Evolutionary conservation across 2,797 vertebrate genomes (phyloP), one percentile per base, ranked within the genome.

Genomic region (Hafferia zeledoni): DNA sequence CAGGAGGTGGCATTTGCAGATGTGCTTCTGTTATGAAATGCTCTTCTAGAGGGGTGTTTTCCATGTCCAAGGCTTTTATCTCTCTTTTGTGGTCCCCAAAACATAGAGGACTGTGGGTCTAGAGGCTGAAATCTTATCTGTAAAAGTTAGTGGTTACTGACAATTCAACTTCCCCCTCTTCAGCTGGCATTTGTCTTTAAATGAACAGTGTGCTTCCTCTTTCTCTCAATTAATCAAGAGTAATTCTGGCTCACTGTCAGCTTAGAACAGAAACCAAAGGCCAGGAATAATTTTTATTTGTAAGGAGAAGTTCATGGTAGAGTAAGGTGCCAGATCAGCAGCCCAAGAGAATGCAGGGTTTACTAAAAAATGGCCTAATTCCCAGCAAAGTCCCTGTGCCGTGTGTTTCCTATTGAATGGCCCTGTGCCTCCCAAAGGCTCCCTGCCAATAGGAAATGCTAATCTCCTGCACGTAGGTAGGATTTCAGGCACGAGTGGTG

Each of bases 201-300:
- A 90, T 88, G 94, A 94, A 88, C 83, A 88, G 23, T 28, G 55
- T 49, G 60, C 61, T 95, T 96, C 95, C 94, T 91, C 65, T 92
- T 89, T 64, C 46, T 93, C 80, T 64, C 74, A 86, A 56, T 88
- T 90, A 94, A 97, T 95, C 77, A 95, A 93, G 87, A 94, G 70
- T 77, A 79, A 93, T 96, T 95, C 95, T 24, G 2, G 76, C 31
- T 85, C 55, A 46, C 27, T 47, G 68, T 79, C 82, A 77, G 72
- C 56, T 94, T 79, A 82, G 96, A 96, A 94, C 76, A 95, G 95
- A 94, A 96, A 96, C 83, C 2, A 53, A 93, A 93, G 94, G 79
- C 76, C 67, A 88, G 47, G 39, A 81, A 59, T 83, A 65, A 18
- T 89, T 93, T 89, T 92, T 78, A 35, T 94, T 94, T 88, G 59